Base-by-base conservation (phyloP, 2,888 invertebrate genomes). In the Drosophila koepferae region DNA sequence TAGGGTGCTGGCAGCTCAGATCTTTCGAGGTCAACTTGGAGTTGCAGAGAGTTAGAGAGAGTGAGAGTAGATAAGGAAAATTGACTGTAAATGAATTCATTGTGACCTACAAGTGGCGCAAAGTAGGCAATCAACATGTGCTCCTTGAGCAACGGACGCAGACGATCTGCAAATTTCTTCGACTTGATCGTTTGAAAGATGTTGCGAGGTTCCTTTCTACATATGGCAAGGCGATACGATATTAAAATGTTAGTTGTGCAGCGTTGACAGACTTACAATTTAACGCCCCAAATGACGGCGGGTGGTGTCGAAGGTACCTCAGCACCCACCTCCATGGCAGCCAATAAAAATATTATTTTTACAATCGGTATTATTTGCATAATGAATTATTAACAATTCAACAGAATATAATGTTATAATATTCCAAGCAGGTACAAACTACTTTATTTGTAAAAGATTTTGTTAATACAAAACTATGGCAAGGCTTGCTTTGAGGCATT, bases 11-110 rank as follows among this genome's bases (percentile, higher is more conserved):
- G 18, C 89, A 90, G 36, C 66, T 66, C 1, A 90, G 74, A 38
- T 89, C 80, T 31, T 64, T 82, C 3, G 76, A 18, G 0, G 78
- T 72, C 2, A 90, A 71, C 82, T 88, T 48, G 4, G 6, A 9
- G 34, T 0, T 28, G 28, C 5, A 28, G 6, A 18, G 44, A 44
- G 10, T 8, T 1, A 48, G 4, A 28, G 8, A 28, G 28, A 23
- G 14, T 23, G 28, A 9, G 16, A n/a, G 5, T 28, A 1, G 40
- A 55, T 8, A 2, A 41, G n/a, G 9, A 5, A 18, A 2, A 2
- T 34, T 3, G 0, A 16, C 5, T 18, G 6, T 20, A 20, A 43
- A 4, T 16, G 9, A 55, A 7, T 28, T 12, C n/a, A 28, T 41
- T 31, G 18, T 14, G 41, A 46, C 66, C 59, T 59, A 85, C 84